Base-by-base conservation (phyloP, 2,113 vertebrate genomes). In the Arothron firmamentum region DNA sequence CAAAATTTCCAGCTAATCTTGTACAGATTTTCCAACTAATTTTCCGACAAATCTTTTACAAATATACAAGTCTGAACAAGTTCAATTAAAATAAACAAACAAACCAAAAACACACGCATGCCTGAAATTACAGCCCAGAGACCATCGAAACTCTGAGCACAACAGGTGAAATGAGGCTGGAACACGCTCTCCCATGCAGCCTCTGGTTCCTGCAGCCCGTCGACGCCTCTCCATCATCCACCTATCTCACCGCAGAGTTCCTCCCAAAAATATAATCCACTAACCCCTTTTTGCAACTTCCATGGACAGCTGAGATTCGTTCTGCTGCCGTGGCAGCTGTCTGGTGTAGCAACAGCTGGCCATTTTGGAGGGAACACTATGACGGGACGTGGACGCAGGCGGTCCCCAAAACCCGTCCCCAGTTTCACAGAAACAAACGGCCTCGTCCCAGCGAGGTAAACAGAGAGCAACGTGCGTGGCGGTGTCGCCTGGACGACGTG, bases 281-380 rank as follows among this genome's bases (percentile, higher is more conserved):
- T 67, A 58, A 69, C 68, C 79, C 70, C 75, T 56, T 15, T 50
- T n/a, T 55, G 47, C 69, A 65, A 59, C 75, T 68, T 63, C 54
- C 38, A 49, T 50, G 56, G 79, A 87, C 89, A 88, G 89, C 88
- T 90, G 89, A 88, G 83, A 90, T 88, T 84, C 15, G 79, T 88
- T 87, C 77, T 82, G 65, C 79, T 18, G 48, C 57, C 47, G n/a
- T 61, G 75, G 81, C 89, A 90, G 87, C 87, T 90, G 89, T 85
- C 87, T 70, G 41, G 76, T 62, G 60, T 19, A 31, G 75, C 79
- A 88, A 88, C 89, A 90, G 85, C 89, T 88, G 88, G 80, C 65
- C 77, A 78, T 88, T 88, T 90, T 86, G 81, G 88, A 89, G 87
- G 88, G 83, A 88, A 88, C 52, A 62, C 34, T 10, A 1, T 38